Evolutionary conservation across 2,797 vertebrate genomes (phyloP), one percentile per base, ranked within the genome.

Genomic region (Pangasius mekongensis): DNA sequence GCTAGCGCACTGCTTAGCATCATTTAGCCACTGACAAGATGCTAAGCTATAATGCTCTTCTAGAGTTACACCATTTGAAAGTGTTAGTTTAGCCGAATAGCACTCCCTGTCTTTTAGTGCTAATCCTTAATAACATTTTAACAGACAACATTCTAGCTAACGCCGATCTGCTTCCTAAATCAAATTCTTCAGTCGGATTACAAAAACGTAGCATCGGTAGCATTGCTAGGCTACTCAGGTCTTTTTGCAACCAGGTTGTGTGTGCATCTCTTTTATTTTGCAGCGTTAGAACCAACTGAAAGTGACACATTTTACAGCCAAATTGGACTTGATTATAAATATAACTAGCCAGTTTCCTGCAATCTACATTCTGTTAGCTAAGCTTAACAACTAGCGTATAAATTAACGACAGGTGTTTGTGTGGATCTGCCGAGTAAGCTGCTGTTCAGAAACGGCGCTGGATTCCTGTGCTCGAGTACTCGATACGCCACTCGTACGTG

Each of bases 401-500:
- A 43, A 69, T 2, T 69, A 69, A 69, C 14, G 14, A 14, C 0
- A 11, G 39, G 14, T 18, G 27, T 30, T n/a, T 9, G 14, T 4
- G n/a, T 54, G 66, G n/a, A 78, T 24, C 39, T 74, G 71, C 71
- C 14, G n/a, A 78, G 16, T 66, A 47, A 49, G 22, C 80, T n/a
- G 36, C 36, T 9, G 30, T n/a, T 52, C 27, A 30, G 49, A 56
- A 36, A 14, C 27, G 5, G 43, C 43, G 24, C 39, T 18, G 10
- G 33, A 71, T 67, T 33, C 36, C 22, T 18, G 2, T 39, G 3
- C 71, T 74, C 22, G 39, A 74, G 22, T 33, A 14, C 89, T 82
- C 36, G 24, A 16, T 33, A 24, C 30, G 36, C n/a, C 83, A 3
- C 33, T 89, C 90, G 89, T 60, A 76, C 76, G 33, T 71, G 30